A percentile compares a stretch with the other conserved stretches of the same genome.
These are phyloP conservation scores for Lymantria dispar DNA, from an alignment of 2,888 invertebrate genomes.

Conservation along the genomic window DNA sequence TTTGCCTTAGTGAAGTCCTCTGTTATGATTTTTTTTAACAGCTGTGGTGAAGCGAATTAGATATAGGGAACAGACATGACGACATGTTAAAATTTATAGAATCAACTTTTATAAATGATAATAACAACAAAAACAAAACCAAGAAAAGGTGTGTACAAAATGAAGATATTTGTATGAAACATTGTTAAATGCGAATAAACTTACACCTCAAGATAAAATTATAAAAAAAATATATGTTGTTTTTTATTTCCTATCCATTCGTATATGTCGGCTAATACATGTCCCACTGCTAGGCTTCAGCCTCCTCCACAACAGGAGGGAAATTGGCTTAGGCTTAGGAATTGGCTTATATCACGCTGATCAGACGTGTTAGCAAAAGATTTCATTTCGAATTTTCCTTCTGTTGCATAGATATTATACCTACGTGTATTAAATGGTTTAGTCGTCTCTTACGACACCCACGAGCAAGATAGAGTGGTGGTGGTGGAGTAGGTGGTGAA, in stretches of 20 bases:
- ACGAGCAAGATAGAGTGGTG: no score
- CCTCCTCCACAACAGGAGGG: no score
- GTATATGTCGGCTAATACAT: no score
- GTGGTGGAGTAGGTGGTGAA: no score
- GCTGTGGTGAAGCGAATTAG: slow-evolving; percentile 78
- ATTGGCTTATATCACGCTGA: no score
- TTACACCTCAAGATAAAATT: slow-evolving; percentile 82
- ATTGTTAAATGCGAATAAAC: slow-evolving; percentile 82
- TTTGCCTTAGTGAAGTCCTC: slow-evolving; percentile 74
- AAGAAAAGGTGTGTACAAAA: slow-evolving; percentile 81
- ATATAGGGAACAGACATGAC: slow-evolving; percentile 80
- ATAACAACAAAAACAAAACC: slow-evolving; percentile 73
- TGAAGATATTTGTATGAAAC: slow-evolving; percentile 82
- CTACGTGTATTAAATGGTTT: no score
- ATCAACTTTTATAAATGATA: slow-evolving; percentile 81
- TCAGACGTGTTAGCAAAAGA: no score
- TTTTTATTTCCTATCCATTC: slow-evolving; percentile 57
- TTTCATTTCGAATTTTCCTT: no score
- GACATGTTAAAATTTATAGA: slow-evolving; percentile 81
- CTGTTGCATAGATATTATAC: no score
- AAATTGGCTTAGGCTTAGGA: no score
- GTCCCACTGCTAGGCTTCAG: no score
- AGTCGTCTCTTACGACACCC: no score
- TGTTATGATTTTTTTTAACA: slow-evolving; percentile 62
- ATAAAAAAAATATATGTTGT: slow-evolving; percentile 54